phyloP scores from a whole-genome alignment of 1,140 invertebrate species.

The Neotoxoptera formosana region DNA sequence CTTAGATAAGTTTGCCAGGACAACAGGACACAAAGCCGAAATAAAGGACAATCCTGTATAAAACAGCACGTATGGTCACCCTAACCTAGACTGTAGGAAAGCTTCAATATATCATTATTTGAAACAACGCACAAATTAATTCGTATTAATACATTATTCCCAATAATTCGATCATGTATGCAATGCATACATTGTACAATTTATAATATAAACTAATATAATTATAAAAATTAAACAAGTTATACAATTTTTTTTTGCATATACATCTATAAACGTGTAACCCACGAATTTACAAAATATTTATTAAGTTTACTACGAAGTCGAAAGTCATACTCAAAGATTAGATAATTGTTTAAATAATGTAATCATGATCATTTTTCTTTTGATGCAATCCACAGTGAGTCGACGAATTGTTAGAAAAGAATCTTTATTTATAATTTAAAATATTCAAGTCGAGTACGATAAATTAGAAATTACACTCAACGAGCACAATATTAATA shows the following conservation, averaged over 20 bases:
- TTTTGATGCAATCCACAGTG: not conserved
- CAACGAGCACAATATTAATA: not conserved
- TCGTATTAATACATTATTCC: not conserved
- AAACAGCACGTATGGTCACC: no score
- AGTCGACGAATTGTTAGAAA: not conserved
- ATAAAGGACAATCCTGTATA: no score
- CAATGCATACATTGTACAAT: no score
- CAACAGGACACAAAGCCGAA: no score
- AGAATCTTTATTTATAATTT: no score
- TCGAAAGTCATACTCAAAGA: not conserved
- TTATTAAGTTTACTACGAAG: not conserved
- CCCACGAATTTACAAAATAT: not conserved
- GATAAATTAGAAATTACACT: not conserved
- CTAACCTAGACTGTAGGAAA: no score
- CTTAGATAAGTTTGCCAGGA: no score
- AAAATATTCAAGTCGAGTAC: no score
- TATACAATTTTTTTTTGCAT: not conserved
- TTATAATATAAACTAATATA: not conserved
- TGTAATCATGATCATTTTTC: not conserved
- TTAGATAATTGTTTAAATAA: not conserved
- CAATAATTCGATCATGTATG: not conserved
- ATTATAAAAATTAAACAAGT: not conserved
- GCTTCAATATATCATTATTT: not conserved
- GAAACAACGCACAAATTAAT: not conserved
- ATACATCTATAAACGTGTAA: not conserved